phyloP scores from a whole-genome alignment of 2,888 invertebrate genomes.

The Syritta pipiens region DNA sequence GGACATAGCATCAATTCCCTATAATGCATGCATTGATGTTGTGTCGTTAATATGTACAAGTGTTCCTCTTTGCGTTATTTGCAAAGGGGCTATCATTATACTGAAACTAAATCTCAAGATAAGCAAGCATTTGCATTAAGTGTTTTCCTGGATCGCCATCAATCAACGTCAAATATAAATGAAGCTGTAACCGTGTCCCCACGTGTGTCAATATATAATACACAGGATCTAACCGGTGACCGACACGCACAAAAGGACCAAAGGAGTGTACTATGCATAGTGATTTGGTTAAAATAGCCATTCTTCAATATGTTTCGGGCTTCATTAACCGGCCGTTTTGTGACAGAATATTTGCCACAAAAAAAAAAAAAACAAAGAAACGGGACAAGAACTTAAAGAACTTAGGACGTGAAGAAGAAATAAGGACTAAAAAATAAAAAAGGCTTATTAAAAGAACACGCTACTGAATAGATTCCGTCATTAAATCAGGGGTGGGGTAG shows the following conservation, averaged over 20 bases:
- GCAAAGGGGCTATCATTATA: slow-evolving; percentile 44
- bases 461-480: slow-evolving; percentile 65
- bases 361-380: background rate
- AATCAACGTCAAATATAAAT: slow-evolving; percentile 61
- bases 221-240: background rate
- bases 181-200: slow-evolving; percentile 45
- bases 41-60: slow-evolving; percentile 21
- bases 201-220: slow-evolving; percentile 34
- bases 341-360: slow-evolving; percentile 1
- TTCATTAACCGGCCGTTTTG: slow-evolving; percentile 52
- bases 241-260: slow-evolving; percentile 34
- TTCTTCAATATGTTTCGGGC: slow-evolving; percentile 51
- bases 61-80: no score
- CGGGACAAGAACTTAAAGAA: background rate
- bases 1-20: slow-evolving; percentile 13
- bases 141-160: slow-evolving; percentile 50
- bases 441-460: slow-evolving; percentile 58
- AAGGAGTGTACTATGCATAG: slow-evolving; percentile 32
- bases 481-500: slow-evolving; percentile 25
- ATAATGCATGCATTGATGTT: slow-evolving; percentile 10
- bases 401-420: background rate
- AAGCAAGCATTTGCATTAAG: slow-evolving; percentile 55
- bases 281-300: slow-evolving; percentile 66
- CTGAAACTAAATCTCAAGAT: slow-evolving; percentile 38
- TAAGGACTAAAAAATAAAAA: slow-evolving; percentile 23